Conservation (phyloP, 2,797 vertebrate genomes). For the Chaetodon trifasciatus region DNA sequence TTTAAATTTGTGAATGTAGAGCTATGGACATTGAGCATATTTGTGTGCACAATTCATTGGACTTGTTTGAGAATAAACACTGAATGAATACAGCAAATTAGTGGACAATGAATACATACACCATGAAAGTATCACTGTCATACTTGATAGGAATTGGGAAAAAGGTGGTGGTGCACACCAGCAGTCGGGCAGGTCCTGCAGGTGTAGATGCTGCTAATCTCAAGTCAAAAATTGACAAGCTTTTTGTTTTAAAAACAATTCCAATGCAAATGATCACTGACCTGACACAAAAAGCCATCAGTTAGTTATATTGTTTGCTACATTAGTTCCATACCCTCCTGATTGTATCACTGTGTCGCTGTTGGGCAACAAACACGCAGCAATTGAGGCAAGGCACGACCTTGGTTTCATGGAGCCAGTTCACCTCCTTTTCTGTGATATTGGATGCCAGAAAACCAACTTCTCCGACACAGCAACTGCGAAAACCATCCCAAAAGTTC, state of each 20-base stretch:
- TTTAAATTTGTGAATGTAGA: constrained; percentile 48
- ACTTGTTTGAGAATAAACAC: constrained; percentile 55
- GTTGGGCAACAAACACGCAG: not conserved
- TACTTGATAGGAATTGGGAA: not conserved
- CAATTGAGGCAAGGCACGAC: no score
- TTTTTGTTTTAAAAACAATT: not conserved
- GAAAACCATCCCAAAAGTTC: no score
- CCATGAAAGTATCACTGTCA: rapidly evolving
- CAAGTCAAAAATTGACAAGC: not conserved
- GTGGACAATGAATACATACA: not conserved
- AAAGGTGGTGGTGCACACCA: no score
- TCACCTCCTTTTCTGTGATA: no score
- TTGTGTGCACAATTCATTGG: constrained; percentile 22
- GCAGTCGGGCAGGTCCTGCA: not conserved
- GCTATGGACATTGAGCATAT: constrained; percentile 28
- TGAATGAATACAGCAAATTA: not conserved
- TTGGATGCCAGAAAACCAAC: no score
- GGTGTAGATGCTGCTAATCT: not conserved
- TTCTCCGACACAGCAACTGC: no score
- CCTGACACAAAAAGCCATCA: not conserved
- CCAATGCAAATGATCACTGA: not conserved
- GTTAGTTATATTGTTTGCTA: not conserved
- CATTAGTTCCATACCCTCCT: not conserved
- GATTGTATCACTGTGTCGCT: not conserved
- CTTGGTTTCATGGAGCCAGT: no score